Conservation (phyloP, 1,140 invertebrate species). For the Manduca sexta region DNA sequence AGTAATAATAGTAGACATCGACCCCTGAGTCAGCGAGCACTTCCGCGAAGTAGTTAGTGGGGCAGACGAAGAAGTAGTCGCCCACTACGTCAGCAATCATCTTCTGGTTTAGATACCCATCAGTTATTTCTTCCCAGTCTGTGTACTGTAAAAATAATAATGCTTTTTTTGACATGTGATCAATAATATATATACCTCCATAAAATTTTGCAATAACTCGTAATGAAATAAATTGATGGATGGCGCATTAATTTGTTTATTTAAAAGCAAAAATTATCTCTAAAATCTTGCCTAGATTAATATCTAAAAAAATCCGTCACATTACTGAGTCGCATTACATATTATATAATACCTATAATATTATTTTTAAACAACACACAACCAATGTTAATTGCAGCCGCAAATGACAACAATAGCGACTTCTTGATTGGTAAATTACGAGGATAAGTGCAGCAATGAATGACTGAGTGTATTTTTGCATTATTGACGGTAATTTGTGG, state of each 20-base stretch:
- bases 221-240: too few species aligned
- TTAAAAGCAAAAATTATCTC: too few species aligned
- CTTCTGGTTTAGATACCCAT: constrained; percentile 86
- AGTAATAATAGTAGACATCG: constrained; percentile 94
- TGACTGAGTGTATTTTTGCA: constrained; percentile 11
- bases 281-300: too few species aligned
- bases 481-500: constrained; percentile 33
- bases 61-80: constrained; percentile 96
- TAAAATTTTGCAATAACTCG: too few species aligned
- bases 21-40: constrained; percentile 85
- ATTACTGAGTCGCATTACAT: too few species aligned
- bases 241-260: too few species aligned
- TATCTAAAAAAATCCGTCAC: too few species aligned
- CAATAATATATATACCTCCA: too few species aligned
- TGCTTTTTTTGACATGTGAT: background rate
- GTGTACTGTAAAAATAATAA: constrained; percentile 83
- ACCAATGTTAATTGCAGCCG: too few species aligned
- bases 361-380: too few species aligned
- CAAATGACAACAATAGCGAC: too few species aligned
- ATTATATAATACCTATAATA: too few species aligned
- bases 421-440: constrained; percentile 10
- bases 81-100: constrained; percentile 91
- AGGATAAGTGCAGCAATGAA: constrained; percentile 11
- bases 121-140: constrained; percentile 89
- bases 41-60: constrained; percentile 91